These are phyloP conservation scores for Brachyptera risi DNA, from an alignment of 2,888 invertebrate genomes.

Conservation along the genomic window DNA sequence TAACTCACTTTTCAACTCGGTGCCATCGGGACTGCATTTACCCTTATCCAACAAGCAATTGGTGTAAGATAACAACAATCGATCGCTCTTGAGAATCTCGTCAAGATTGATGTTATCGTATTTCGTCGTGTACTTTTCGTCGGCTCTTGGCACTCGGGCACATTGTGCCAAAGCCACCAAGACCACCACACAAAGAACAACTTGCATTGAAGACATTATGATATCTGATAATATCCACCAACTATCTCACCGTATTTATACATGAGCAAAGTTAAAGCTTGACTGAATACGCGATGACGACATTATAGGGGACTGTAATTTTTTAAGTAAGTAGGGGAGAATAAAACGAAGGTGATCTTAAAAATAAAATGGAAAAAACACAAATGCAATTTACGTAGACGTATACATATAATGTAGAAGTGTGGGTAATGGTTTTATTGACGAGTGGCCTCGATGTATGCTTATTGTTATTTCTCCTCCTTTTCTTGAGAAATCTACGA, in stretches of 20 bases:
- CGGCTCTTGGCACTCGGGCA: conserved; percentile 31
- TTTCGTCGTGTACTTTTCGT: conserved; percentile 49
- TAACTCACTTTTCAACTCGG: conserved; percentile 43
- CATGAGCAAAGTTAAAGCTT: too few relatives aligned
- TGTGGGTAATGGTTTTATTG: too few relatives aligned
- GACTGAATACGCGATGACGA: too few relatives aligned
- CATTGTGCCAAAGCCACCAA: conserved; percentile 12
- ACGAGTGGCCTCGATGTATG: too few relatives aligned
- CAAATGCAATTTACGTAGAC: too few relatives aligned
- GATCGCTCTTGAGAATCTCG: conserved; percentile 61
- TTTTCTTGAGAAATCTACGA: too few relatives aligned
- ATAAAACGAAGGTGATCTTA: too few relatives aligned
- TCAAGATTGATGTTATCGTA: conserved; percentile 70
- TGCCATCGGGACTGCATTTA: conserved; percentile 51
- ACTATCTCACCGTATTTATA: too few relatives aligned
- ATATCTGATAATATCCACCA: not conserved
- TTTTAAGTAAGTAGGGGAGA: not conserved
- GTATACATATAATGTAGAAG: too few relatives aligned
- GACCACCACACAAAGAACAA: conserved; percentile 1
- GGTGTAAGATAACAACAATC: conserved; percentile 65
- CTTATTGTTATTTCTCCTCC: too few relatives aligned
- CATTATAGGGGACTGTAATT: not conserved
- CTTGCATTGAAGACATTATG: not conserved
- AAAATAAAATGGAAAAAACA: too few relatives aligned
- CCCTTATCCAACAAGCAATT: conserved; percentile 64